A percentile compares a stretch with the other conserved stretches of the same genome.
phyloP scores from a whole-genome alignment of 2,888 invertebrate species.

The Acleris emargana region DNA sequence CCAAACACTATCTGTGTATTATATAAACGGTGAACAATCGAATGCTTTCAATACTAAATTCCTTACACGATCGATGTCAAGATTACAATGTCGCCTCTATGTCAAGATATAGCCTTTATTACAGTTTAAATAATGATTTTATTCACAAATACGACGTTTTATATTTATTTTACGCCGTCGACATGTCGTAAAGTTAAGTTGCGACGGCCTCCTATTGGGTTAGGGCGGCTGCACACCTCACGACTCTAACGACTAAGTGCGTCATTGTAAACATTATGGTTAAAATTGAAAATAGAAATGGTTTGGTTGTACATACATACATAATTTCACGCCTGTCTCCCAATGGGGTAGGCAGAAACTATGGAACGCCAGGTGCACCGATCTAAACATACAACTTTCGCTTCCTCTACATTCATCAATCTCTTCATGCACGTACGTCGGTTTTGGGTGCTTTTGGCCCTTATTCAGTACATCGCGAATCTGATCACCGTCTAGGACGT shows the following conservation, averaged over 20 bases:
- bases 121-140: conserved; percentile 41
- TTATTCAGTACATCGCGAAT: no score
- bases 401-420: no score
- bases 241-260: not conserved
- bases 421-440: no score
- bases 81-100: conserved; percentile 29
- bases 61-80: conserved; percentile 29
- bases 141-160: conserved; percentile 38
- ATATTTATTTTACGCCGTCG: conserved; percentile 37
- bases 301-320: no score
- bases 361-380: no score
- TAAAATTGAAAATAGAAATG: no score
- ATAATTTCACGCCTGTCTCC: no score
- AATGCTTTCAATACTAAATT: conserved; percentile 26
- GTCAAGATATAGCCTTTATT: conserved; percentile 37
- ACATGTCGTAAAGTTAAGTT: conserved; percentile 39
- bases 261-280: no score
- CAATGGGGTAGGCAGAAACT: no score
- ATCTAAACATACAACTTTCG: no score
- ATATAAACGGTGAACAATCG: conserved; percentile 8
- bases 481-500: no score
- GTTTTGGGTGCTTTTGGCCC: no score
- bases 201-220: conserved; percentile 36
- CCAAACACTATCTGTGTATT: not conserved
- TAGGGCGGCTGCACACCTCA: conserved; percentile 26